A percentile compares a stretch with the other conserved stretches of the same genome.
Conservation (phyloP, 2,888 invertebrate species). For the Andrena chrysosceles region DNA sequence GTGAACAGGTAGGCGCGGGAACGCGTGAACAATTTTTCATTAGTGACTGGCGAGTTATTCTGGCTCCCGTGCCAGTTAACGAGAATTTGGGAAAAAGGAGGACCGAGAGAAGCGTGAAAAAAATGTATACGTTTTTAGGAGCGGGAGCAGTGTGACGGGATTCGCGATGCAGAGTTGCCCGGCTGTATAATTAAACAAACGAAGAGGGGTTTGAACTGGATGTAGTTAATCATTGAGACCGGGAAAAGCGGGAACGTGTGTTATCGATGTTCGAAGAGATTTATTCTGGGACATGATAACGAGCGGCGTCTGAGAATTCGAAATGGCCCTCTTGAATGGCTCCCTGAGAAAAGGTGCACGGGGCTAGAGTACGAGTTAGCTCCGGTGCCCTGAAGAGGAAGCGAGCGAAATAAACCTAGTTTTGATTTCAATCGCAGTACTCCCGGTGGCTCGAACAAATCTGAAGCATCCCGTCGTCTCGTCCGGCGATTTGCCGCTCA, state of each 20-base stretch:
- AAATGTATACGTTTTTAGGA: slow-evolving; percentile 7
- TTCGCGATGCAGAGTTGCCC: neutral
- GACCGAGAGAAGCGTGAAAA: neutral
- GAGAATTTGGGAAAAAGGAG: slow-evolving; percentile 4
- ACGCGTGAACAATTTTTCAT: slow-evolving; percentile 37
- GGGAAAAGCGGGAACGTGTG: no score
- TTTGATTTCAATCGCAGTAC: slow-evolving; percentile 29
- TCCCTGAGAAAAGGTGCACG: neutral
- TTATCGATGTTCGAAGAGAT: no score
- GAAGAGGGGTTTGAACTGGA: neutral
- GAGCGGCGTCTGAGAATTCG: neutral
- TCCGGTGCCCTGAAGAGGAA: neutral
- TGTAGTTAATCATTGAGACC: neutral
- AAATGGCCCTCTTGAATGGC: neutral
- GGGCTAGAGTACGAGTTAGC: neutral
- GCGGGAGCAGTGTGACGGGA: neutral
- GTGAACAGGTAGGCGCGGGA: neutral
- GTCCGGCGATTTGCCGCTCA: slow-evolving; percentile 60
- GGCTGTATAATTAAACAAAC: neutral
- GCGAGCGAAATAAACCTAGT: slow-evolving; percentile 37
- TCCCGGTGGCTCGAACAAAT: slow-evolving; percentile 46
- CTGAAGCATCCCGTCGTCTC: slow-evolving; percentile 55
- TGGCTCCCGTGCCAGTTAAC: neutral
- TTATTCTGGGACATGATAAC: no score
- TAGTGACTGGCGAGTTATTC: slow-evolving; percentile 14